Evolutionary conservation across 2,888 invertebrate genomes (phyloP), one percentile per base, ranked within the genome.

Genomic region (Drosophila peninsularis): DNA sequence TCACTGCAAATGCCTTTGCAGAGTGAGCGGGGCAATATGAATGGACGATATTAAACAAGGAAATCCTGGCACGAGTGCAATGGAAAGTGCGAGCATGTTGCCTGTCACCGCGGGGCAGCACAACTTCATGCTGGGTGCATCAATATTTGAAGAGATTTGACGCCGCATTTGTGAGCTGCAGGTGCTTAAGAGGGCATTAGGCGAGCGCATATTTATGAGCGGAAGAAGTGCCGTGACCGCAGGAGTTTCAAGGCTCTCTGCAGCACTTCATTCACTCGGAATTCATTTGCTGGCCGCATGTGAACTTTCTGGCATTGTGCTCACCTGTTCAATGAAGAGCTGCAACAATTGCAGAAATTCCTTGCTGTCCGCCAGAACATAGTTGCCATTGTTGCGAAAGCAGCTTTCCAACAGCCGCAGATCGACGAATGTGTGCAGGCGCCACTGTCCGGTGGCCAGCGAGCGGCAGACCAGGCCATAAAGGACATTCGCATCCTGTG

Each of bases 361-460:
- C 74, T 91, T 91, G 73, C 91, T 92, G 63, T 92, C 91, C 45
- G 91, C 88, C 64, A 92, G 76, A 65, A 92, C 88, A 88, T 90
- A 90, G 83, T 91, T 92, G 71, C 88, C 90, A 72, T 91, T 91
- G 75, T 91, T 91, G 62, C 82, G 88, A 71, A 92, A 91, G 64
- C 92, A 90, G 64, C 90, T 87, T 62, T 91, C 89, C 47, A 92
- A 60, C 54, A 90, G 80, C 24, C 77, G 81, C 81, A 90, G 78
- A 80, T 90, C 92, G 36, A 75, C 86, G 55, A 87, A 73, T 52
- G 88, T 83, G 45, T 90, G 78, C 55, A 91, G 81, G 37, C 80
- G 84, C 74, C 91, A 79, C 62, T 89, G 91, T 41, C 89, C 89
- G 49, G 90, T 88, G 49, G 84, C 88, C 9, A 92, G 85, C 17